Evolutionary conservation across 2,797 vertebrate species (phyloP), one percentile per base, ranked within the genome.

Genomic region (Chiroxiphia lanceolata): DNA sequence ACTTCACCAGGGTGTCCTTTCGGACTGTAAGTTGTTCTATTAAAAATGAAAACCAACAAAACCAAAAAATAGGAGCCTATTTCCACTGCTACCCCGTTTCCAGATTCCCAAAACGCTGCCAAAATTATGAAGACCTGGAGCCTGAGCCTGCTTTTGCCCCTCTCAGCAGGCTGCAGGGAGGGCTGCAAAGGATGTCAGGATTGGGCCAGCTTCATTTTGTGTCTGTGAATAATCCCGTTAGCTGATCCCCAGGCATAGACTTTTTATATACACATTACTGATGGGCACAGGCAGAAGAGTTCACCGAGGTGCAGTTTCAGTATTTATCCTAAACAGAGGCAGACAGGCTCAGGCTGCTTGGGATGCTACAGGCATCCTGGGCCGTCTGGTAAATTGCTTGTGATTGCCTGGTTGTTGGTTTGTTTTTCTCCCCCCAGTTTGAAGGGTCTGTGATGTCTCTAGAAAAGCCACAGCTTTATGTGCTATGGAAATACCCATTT

Each of bases 341-440:
- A 96, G 92, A 90, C 92, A 93, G 90, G 92, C 94, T 85, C 86
- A 85, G 94, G 93, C 94, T 96, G 92, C 93, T 97, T 96, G 93
- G 95, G 96, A 96, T 96, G 96, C 96, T 95, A 84, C 72, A 92
- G 83, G 92, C 95, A 93, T 96, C 90, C 87, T n/a, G 78, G 87
- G 53, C 89, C 3, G 61, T 96, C 96, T 96, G 94, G 75, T 96
- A 95, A 96, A 95, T 93, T 69, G 64, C 86, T 91, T 90, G 78
- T 91, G 94, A 93, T 85, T 87, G 95, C 94, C 84, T 87, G 83
- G 75, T 87, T 74, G 92, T 75, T 93, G 89, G 95, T 89, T 94
- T 95, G 90, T 59, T 91, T 96, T 93, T 65, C 88, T 78, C 25
- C 65, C 72, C 57, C 50, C 14, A 34, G 9, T 89, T 33, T 78